phyloP scores from a whole-genome alignment of 2,888 invertebrate species.

The Habroteleia sp. region DNA sequence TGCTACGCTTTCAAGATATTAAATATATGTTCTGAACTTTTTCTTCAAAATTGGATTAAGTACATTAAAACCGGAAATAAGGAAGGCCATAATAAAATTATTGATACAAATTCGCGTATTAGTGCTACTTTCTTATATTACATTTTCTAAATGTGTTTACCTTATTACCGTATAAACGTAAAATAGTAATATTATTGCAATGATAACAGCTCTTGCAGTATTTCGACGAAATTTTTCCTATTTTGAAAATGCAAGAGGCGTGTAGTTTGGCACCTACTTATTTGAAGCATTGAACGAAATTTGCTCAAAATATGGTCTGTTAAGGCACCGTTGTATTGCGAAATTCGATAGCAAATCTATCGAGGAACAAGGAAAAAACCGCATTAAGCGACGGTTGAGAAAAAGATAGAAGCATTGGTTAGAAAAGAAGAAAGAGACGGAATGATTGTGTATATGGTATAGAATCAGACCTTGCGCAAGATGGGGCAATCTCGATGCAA shows the following conservation, averaged over 20 bases:
- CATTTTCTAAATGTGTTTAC: too few relatives aligned
- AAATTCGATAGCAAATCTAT: neutral
- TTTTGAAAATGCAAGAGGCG: neutral
- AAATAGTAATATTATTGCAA: too few relatives aligned
- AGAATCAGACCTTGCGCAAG: slow-evolving; percentile 14
- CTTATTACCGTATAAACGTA: too few relatives aligned
- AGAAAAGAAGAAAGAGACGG: slow-evolving; percentile 2
- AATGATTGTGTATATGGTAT: neutral
- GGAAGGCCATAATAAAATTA: slow-evolving; percentile 32
- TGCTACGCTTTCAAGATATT: slow-evolving; percentile 38
- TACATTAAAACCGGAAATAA: slow-evolving; percentile 27
- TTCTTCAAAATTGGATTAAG: too few relatives aligned
- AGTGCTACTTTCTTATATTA: too few relatives aligned
- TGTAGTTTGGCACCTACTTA: slow-evolving; percentile 6
- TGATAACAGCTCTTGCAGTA: too few relatives aligned
- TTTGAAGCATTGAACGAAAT: slow-evolving; percentile 8
- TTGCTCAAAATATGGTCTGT: slow-evolving; percentile 21
- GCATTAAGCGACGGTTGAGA: neutral
- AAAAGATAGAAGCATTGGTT: neutral
- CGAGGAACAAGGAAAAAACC: neutral
- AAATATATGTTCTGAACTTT: slow-evolving; percentile 26
- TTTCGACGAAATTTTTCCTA: slow-evolving; percentile 7
- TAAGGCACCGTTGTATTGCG: slow-evolving; percentile 6
- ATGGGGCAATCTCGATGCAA: slow-evolving; percentile 52
- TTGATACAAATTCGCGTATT: slow-evolving; percentile 9